Evolutionary conservation across 37 sponge, comb jelly and placozoan species (phyloP).

Genomic region (Cladorhizidae sp.): DNA sequence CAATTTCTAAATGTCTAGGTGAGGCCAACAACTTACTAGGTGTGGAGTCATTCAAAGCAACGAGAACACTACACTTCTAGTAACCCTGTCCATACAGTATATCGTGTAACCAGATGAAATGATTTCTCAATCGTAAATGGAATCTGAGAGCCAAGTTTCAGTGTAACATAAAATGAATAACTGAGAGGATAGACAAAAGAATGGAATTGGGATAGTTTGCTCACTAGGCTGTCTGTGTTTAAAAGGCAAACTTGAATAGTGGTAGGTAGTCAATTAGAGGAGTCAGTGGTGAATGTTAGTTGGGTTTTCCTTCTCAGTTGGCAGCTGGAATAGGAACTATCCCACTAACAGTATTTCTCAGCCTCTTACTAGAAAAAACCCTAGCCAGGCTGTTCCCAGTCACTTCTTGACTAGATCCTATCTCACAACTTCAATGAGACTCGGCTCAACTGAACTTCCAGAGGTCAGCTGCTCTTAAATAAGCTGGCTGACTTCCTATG

Average conservation of each 20-base stretch:
- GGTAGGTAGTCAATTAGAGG: background rate
- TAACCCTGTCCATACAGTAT: conserved; percentile 1
- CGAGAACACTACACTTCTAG: background rate
- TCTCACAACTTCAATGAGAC: no score
- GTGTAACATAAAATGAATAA: conserved; percentile 2
- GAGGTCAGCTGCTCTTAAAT: no score
- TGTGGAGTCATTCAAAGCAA: conserved; percentile 1
- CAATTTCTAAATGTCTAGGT: background rate
- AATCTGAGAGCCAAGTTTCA: conserved; percentile 5
- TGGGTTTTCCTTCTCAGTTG: no score
- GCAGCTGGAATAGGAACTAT: no score
- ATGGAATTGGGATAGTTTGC: background rate
- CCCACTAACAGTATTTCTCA: no score
- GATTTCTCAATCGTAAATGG: background rate
- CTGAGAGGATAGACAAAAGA: background rate
- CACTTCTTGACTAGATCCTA: no score
- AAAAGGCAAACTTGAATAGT: background rate
- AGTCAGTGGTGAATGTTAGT: no score
- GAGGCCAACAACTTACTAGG: background rate
- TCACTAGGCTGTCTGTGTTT: background rate
- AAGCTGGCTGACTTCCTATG: no score
- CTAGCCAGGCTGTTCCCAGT: no score
- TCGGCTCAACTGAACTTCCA: no score
- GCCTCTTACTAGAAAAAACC: no score
- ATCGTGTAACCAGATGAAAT: background rate